Conservation (phyloP, 2,888 invertebrate genomes). For the Eustalomyia histrio region DNA sequence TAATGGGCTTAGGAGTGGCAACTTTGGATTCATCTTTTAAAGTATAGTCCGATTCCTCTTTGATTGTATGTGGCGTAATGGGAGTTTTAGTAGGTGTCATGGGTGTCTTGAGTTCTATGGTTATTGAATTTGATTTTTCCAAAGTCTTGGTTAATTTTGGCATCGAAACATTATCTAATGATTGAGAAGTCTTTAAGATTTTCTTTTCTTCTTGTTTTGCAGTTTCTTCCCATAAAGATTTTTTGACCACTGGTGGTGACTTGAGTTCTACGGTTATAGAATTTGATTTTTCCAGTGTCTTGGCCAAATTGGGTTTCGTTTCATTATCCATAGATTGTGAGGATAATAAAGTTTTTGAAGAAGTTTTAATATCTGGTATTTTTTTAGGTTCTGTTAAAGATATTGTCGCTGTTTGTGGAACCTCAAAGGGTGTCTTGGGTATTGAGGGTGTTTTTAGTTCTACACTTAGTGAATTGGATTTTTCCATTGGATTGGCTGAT, state of each 20-base stretch:
- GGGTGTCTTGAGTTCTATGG: slow-evolving; percentile 27
- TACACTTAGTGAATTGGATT: slow-evolving; percentile 23
- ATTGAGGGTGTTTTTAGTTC: slow-evolving; percentile 22
- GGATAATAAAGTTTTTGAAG: background rate
- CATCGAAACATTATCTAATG: slow-evolving; percentile 10
- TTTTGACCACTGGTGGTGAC: background rate
- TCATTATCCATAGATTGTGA: background rate
- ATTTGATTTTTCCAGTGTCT: background rate
- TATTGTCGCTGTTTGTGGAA: background rate
- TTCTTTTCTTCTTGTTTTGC: background rate
- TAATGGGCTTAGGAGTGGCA: slow-evolving; percentile 74
- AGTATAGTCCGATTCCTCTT: slow-evolving; percentile 4
- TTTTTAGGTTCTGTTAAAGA: background rate
- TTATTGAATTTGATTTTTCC: slow-evolving; percentile 27
- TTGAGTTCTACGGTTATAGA: background rate
- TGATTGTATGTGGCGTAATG: slow-evolving; percentile 5
- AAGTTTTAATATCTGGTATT: background rate
- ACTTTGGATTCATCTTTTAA: slow-evolving; percentile 34
- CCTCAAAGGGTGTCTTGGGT: background rate
- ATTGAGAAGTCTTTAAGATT: slow-evolving; percentile 19
- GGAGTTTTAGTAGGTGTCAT: slow-evolving; percentile 9
- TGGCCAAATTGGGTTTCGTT: background rate
- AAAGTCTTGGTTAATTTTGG: background rate
- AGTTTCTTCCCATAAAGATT: background rate
- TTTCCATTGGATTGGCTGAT: slow-evolving; percentile 22